Percentiles rank a stretch among this genome's conserved stretches.
These are phyloP conservation scores for Suricata suricatta DNA, from an alignment of 2,113 vertebrate genomes.

Conservation along the genomic window DNA sequence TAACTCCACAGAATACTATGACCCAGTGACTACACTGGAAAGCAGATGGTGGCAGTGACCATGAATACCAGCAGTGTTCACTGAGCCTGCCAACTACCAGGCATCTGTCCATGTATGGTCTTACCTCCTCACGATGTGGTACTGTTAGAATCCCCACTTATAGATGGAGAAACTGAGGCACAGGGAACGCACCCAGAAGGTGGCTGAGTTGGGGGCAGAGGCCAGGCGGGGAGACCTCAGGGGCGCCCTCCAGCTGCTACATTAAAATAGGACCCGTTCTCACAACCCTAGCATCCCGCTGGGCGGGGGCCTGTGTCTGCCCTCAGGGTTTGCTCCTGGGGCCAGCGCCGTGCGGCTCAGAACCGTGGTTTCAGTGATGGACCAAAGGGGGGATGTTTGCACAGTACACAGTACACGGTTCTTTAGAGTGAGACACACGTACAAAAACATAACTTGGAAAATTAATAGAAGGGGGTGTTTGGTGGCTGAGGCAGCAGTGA, in stretches of 20 bases:
- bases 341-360: rapidly evolving
- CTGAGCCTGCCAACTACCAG: rapidly evolving
- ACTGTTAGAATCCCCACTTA: rapidly evolving
- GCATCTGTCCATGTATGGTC: rapidly evolving
- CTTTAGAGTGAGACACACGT: rapidly evolving
- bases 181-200: background rate
- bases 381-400: rapidly evolving
- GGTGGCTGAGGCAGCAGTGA: rapidly evolving
- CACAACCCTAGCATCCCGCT: background rate
- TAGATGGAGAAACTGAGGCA: background rate
- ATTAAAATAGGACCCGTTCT: rapidly evolving
- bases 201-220: rapidly evolving
- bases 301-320: rapidly evolving
- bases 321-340: rapidly evolving
- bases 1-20: rapidly evolving
- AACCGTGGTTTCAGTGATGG: rapidly evolving
- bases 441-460: rapidly evolving
- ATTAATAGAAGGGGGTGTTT: no score
- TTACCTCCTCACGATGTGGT: rapidly evolving
- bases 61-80: rapidly evolving
- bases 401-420: rapidly evolving
- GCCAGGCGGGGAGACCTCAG: rapidly evolving
- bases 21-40: background rate
- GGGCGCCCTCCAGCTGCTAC: no score
- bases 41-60: rapidly evolving